Evolutionary conservation across 1,140 invertebrate species (phyloP).

Genomic region (Zaprionus camerounensis): DNA sequence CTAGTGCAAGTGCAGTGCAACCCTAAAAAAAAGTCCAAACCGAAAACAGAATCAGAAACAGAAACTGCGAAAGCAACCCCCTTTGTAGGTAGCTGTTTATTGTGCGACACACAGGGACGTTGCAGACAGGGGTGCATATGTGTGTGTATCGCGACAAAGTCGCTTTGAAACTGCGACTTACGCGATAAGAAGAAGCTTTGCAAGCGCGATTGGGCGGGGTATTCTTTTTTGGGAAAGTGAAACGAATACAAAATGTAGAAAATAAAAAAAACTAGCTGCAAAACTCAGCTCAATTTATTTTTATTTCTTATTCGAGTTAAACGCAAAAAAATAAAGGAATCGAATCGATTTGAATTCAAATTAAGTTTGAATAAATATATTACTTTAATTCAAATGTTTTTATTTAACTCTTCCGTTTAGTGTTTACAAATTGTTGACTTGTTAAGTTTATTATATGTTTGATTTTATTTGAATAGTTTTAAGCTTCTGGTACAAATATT

Average conservation of each 20-base stretch:
- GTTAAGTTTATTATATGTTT: no score
- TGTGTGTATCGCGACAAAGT: conserved; percentile 1
- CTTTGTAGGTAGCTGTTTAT: not conserved
- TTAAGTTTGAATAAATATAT: no score
- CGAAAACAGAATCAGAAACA: conserved; percentile 12
- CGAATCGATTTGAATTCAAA: no score
- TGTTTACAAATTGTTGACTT: no score
- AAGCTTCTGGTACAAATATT: no score
- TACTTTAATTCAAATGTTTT: no score
- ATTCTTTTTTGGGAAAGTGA: not conserved
- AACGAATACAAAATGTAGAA: not conserved
- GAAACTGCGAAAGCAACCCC: not conserved
- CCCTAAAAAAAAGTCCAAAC: conserved; percentile 37
- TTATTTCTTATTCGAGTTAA: no score
- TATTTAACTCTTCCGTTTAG: no score
- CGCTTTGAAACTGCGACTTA: conserved; percentile 6
- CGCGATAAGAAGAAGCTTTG: conserved; percentile 2
- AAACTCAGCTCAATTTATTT: not conserved
- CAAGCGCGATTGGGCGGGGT: not conserved
- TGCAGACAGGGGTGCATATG: conserved; percentile 19
- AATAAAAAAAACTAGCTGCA: not conserved
- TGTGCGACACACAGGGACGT: conserved; percentile 8
- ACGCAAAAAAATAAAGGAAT: no score
- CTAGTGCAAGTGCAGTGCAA: conserved; percentile 46
- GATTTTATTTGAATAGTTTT: no score